Evolutionary conservation across 2,113 vertebrate genomes (phyloP), one percentile per base, ranked within the genome.

Genomic region (Myodes glareolus): DNA sequence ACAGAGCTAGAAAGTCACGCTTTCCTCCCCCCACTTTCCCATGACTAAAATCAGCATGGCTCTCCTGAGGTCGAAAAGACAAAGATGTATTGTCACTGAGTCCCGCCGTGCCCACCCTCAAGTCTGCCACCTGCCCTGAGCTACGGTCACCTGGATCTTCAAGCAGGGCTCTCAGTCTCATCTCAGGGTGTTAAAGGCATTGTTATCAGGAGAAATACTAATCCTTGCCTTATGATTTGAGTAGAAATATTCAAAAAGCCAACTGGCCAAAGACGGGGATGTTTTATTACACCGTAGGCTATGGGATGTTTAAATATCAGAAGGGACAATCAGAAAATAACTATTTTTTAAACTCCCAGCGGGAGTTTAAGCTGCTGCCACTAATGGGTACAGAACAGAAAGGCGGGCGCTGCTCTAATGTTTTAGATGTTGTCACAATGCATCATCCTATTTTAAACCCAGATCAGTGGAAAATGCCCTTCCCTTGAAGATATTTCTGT

Each of bases 51-150:
- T 95, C 98, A 98, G 96, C 97, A 97, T 29, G 95, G 67, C 33
- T 86, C 96, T 67, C 88, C 13, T 92, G 97, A 98, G 97, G 65
- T 72, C 84, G 98, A 90, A 98, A 97, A 98, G 96, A 97, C 91
- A 95, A 98, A 96, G 91, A 97, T 97, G 92, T 97, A 97, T 95
- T 95, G 96, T 94, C 97, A 93, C 97, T 96, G 95, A 95, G 55
- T 97, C 11, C 96, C 92, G 58, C 89, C 92, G 78, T 70, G 77
- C 95, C 93, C 94, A 80, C 65, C 97, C 91, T 97, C 95, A 96
- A 95, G 61, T 0, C 0, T 45, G 68, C 73, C 94, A 88, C 95
- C 88, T 96, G 89, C 45, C 93, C 82, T 72, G 58, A 93, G 97
- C 95, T 78, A 55, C 50, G 89, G 55, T 96, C 88, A 96, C 98